Base-by-base conservation (phyloP, 2,888 invertebrate genomes). In the Mystacides longicornis region DNA sequence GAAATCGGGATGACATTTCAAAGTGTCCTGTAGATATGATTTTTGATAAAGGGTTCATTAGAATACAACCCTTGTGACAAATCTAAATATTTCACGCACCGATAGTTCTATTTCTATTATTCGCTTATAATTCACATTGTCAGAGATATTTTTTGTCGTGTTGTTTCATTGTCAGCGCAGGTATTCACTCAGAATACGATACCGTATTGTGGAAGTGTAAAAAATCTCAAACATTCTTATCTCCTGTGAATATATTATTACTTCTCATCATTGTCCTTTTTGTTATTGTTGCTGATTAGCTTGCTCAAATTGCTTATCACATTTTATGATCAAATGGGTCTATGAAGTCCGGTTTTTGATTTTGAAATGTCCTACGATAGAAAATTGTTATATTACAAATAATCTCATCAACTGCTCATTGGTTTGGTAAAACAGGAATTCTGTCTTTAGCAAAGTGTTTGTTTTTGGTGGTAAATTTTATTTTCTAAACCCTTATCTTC, bases 71-170 rank as follows among this genome's bases (percentile, higher is more conserved):
- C 46, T 49, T 37, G 37, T 60, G 55, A 60, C 57, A 57, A 57
- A 55, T 50, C 57, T 57, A 57, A 60, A 60, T 60, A 60, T 60
- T 58, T 58, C 58, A 58, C 60, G 57, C 60, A 55, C 57, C 47
- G 57, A 58, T 60, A 53, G 57, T 43, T 56, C 22, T 33, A 49
- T 45, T 57, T 55, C 57, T 60, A 43, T 60, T 60, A 56, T 60
- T 57, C 51, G 20, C 51, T 46, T 55, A 52, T 57, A 57, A 57
- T 57, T 57, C 50, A 57, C 52, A 57, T 54, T 57, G 57, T 57
- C 57, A 52, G 22, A 23, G 51, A 33, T 50, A 7, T 57, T 57
- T 52, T 54, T 54, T 57, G 52, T 57, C 21, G 31, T 37, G 37
- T 37, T 37, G 27, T 5, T 27, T 27, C 27, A 37, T 14, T 37